phyloP scores from a whole-genome alignment of 2,113 vertebrate species.

The Ochotona curzoniae region DNA sequence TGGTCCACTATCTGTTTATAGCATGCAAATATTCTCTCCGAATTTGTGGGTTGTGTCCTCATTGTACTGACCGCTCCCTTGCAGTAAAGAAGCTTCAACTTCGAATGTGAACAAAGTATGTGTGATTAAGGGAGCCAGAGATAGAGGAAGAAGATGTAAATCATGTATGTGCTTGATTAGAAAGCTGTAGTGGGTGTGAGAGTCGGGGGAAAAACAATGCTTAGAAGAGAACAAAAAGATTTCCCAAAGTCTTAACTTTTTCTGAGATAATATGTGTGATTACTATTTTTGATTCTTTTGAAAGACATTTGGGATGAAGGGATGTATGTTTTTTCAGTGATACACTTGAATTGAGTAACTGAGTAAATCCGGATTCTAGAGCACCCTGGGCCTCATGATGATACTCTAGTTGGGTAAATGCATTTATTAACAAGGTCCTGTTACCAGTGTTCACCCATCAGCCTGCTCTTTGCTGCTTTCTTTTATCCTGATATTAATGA shows the following conservation, averaged over 20 bases:
- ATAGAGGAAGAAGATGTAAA: too few species aligned
- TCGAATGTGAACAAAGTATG: neutral
- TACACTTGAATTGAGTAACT: neutral
- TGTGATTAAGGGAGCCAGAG: neutral
- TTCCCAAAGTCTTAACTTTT: neutral
- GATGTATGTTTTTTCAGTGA: neutral
- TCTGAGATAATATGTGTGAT: neutral
- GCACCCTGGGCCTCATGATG: neutral
- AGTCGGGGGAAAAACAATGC: neutral
- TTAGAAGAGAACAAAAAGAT: neutral
- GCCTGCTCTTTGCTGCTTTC: neutral
- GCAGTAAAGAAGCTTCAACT: too few species aligned
- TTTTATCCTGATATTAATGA: neutral
- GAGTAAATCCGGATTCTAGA: neutral
- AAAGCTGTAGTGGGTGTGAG: neutral
- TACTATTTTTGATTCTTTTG: constrained; percentile 3
- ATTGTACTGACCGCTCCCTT: too few species aligned
- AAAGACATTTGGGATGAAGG: neutral
- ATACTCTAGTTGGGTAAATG: neutral
- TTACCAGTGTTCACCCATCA: neutral
- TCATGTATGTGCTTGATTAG: neutral
- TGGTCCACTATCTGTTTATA: too few species aligned
- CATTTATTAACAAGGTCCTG: neutral
- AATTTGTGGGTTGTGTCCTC: too few species aligned
- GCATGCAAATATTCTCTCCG: too few species aligned